Conservation (phyloP, 2,888 invertebrate species). For the Zhuqinia jingwanae region DNA sequence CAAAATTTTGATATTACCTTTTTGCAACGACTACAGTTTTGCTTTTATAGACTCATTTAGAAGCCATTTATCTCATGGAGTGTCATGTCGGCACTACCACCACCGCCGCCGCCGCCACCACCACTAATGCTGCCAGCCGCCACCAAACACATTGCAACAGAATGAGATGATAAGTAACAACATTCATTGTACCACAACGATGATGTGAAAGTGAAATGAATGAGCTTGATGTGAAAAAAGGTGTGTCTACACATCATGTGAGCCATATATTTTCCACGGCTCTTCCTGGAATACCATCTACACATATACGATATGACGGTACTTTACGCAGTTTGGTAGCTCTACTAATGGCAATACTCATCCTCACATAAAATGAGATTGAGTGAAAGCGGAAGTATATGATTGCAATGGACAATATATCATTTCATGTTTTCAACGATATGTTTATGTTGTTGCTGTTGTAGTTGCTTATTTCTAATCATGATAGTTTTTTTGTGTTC, state of each 20-base stretch:
- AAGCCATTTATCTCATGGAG: slow-evolving; percentile 66
- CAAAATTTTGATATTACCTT: slow-evolving; percentile 51
- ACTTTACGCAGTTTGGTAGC: not conserved
- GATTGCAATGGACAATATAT: slow-evolving; percentile 64
- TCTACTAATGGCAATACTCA: not conserved
- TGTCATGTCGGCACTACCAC: slow-evolving; percentile 57
- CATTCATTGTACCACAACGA: slow-evolving; percentile 26
- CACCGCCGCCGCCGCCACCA: slow-evolving; percentile 23
- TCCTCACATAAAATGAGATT: slow-evolving; percentile 63
- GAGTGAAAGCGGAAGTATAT: slow-evolving; percentile 64
- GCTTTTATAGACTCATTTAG: slow-evolving; percentile 63
- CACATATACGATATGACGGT: not conserved
- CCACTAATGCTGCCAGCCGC: no score
- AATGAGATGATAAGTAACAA: slow-evolving; percentile 44
- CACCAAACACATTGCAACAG: slow-evolving; percentile 36
- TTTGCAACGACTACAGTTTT: slow-evolving; percentile 1
- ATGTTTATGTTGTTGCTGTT: slow-evolving; percentile 1
- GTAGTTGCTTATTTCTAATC: slow-evolving; percentile 51
- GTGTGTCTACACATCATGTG: slow-evolving; percentile 49
- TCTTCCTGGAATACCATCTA: no score
- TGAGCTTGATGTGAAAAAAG: slow-evolving; percentile 54
- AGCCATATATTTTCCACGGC: not conserved
- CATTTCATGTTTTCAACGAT: slow-evolving; percentile 52
- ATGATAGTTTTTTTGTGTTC: slow-evolving; percentile 50
- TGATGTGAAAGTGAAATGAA: slow-evolving; percentile 59